Conservation (phyloP, 2,113 vertebrate genomes). For the Thymallus thymallus region DNA sequence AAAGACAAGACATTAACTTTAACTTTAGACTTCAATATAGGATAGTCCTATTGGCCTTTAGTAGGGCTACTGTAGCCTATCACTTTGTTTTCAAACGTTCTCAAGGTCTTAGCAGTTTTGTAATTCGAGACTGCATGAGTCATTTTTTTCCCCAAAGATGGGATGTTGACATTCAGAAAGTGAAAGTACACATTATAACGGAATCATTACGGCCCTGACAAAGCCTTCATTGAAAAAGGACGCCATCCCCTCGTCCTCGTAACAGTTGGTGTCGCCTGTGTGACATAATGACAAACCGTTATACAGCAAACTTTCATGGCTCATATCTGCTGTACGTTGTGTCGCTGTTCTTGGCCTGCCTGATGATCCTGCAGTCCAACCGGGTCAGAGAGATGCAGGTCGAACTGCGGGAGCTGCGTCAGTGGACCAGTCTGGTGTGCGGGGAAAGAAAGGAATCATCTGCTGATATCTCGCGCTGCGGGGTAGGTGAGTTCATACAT, state of each 20-base stretch:
- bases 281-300: background rate
- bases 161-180: constrained; percentile 27
- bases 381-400: constrained; percentile 29
- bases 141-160: background rate
- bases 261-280: background rate
- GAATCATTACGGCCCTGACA: background rate
- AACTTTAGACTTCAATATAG: no score
- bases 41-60: no score
- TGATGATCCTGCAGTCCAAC: constrained; percentile 32
- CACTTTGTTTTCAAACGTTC: no score
- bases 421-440: background rate
- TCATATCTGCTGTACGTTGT: constrained; percentile 8
- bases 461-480: constrained; percentile 4
- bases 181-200: constrained; percentile 21
- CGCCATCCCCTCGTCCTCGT: background rate
- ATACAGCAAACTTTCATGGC: background rate
- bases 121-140: constrained; percentile 2
- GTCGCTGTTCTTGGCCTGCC: constrained; percentile 18
- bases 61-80: no score
- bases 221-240: no score
- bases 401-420: constrained; percentile 30
- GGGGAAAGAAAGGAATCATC: background rate
- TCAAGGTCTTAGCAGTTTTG: background rate
- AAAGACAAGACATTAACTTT: no score
- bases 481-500: constrained; percentile 20